These are phyloP conservation scores for Leontocebus nigricollis DNA, from an alignment of 2,797 vertebrate species.

Conservation along the genomic window DNA sequence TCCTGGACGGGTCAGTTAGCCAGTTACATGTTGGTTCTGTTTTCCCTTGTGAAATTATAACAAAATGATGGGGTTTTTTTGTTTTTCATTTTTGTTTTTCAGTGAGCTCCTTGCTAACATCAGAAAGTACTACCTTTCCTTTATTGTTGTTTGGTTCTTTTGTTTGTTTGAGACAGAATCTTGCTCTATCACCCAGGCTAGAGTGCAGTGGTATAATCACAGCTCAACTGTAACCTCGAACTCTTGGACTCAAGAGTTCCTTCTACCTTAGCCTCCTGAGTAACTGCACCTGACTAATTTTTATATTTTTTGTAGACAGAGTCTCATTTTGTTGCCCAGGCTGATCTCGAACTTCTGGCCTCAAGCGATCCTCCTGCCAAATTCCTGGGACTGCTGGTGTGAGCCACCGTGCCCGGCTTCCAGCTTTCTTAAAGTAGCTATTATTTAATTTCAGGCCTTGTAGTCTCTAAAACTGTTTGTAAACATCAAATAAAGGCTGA, in stretches of 20 bases:
- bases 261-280: background rate
- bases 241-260: background rate
- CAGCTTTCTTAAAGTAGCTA: conserved; percentile 45
- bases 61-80: background rate
- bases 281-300: background rate
- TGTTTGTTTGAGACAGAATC: background rate
- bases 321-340: background rate
- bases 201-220: background rate
- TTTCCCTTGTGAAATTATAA: conserved; percentile 26
- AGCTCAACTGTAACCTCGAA: background rate
- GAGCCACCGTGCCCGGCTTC: background rate
- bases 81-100: background rate
- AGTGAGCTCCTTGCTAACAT: background rate
- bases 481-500: conserved; percentile 41
- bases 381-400: background rate
- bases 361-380: background rate
- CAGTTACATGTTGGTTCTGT: background rate
- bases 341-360: background rate
- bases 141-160: background rate
- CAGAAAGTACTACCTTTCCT: conserved; percentile 35
- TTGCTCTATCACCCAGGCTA: background rate
- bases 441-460: conserved; percentile 32
- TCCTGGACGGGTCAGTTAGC: background rate
- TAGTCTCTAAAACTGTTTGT: conserved; percentile 18
- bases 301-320: background rate